Evolutionary conservation across 2,113 vertebrate species (phyloP).

Genomic region (Isichthys henryi): DNA sequence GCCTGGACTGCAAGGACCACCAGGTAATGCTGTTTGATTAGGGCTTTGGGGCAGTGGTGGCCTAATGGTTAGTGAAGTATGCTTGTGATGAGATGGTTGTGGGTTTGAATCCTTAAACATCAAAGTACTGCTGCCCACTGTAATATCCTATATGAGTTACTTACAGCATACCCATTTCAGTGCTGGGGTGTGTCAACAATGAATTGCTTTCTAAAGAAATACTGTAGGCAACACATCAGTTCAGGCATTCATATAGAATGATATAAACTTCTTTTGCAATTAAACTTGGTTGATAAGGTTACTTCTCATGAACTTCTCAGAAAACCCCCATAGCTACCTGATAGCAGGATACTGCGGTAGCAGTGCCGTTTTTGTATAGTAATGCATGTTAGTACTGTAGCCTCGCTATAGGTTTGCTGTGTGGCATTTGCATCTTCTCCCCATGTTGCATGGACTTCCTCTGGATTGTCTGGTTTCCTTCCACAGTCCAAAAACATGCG

Average conservation of each 20-base stretch:
- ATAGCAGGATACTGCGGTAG: neutral
- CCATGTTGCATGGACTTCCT: neutral
- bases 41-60: no score
- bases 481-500: neutral
- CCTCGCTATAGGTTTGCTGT: neutral
- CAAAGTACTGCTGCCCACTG: no score
- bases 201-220: neutral
- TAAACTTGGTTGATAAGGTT: neutral
- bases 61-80: no score
- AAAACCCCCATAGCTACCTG: neutral
- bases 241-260: neutral
- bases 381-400: neutral
- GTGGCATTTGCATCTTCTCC: neutral
- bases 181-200: no score
- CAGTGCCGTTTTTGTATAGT: neutral
- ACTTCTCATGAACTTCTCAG: neutral
- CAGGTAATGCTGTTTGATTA: conserved; percentile 60
- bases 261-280: neutral
- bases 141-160: no score
- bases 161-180: no score
- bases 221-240: neutral
- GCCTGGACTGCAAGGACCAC: conserved; percentile 80
- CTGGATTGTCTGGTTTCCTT: neutral
- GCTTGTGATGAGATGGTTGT: no score
- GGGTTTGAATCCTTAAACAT: no score